These are phyloP conservation scores for Drosophila triauraria DNA, from an alignment of 1,140 invertebrate genomes.

Conservation along the genomic window DNA sequence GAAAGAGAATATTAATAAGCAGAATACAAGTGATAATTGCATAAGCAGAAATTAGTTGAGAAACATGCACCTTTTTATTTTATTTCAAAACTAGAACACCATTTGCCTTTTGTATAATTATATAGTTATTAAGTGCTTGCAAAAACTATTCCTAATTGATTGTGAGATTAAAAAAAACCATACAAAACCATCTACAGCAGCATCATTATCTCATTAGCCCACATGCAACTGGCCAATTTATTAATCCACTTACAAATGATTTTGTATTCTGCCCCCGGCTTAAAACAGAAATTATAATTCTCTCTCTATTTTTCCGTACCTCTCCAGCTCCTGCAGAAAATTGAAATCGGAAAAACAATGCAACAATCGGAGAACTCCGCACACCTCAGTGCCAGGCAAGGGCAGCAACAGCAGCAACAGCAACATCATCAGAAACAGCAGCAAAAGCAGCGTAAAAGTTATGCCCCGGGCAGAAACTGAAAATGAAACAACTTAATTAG, in stretches of 20 bases:
- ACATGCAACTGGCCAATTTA: slow-evolving; percentile 37
- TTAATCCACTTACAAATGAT: slow-evolving; percentile 39
- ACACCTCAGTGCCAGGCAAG: slow-evolving; percentile 63
- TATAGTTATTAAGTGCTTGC: background rate
- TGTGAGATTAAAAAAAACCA: background rate
- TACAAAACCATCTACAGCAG: background rate
- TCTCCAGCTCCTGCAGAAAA: slow-evolving; percentile 37
- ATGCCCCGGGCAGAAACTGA: slow-evolving; percentile 72
- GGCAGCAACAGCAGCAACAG: slow-evolving; percentile 34
- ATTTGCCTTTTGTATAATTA: background rate
- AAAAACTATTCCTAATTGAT: background rate
- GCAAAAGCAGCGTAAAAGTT: slow-evolving; percentile 56
- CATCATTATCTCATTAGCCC: slow-evolving; percentile 20
- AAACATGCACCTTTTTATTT: background rate
- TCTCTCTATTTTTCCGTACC: slow-evolving; percentile 1
- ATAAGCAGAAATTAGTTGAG: background rate
- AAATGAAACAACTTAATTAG: slow-evolving; percentile 84
- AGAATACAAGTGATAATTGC: slow-evolving; percentile 9
- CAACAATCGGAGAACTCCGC: slow-evolving; percentile 57
- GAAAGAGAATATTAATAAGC: slow-evolving; percentile 8
- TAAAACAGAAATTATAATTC: slow-evolving; percentile 56
- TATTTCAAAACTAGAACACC: background rate
- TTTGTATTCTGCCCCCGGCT: slow-evolving; percentile 10
- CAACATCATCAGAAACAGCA: slow-evolving; percentile 21
- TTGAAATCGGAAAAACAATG: slow-evolving; percentile 60